Conservation (phyloP, 2,888 invertebrate genomes). For the Agapetus fuscipes region DNA sequence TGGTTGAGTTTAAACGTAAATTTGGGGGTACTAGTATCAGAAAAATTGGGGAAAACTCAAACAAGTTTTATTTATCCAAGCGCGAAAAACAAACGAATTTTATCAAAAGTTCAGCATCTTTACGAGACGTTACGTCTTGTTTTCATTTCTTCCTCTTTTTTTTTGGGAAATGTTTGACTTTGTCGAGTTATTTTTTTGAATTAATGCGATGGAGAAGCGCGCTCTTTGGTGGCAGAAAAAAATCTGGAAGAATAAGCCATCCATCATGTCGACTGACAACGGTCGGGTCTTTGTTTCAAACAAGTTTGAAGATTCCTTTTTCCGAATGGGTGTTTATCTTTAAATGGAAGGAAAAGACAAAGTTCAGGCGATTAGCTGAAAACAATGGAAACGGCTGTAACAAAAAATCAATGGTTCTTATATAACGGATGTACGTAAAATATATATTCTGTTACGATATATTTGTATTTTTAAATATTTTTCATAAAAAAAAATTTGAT, state of each 20-base stretch:
- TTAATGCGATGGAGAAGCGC: conserved; percentile 14
- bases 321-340: background rate
- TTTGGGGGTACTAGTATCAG: too few species aligned
- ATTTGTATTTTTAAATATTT: too few species aligned
- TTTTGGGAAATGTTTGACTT: conserved; percentile 22
- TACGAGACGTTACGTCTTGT: conserved; percentile 20
- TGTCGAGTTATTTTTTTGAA: conserved; percentile 20
- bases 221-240: conserved; percentile 1
- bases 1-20: too few species aligned
- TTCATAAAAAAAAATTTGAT: too few species aligned
- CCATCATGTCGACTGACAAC: conserved; percentile 20
- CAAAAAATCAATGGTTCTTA: too few species aligned
- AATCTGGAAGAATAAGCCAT: conserved; percentile 14
- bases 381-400: background rate
- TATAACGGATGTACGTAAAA: too few species aligned
- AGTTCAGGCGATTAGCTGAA: too few species aligned
- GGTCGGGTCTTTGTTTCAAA: conserved; percentile 7
- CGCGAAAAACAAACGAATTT: conserved; percentile 20
- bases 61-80: conserved; percentile 21
- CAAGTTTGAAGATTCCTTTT: background rate
- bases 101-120: conserved; percentile 22
- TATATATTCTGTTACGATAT: too few species aligned
- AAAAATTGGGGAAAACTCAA: conserved; percentile 6
- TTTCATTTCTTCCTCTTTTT: conserved; percentile 16
- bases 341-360: background rate